Percentiles rank a stretch among this genome's conserved stretches.
Conservation (phyloP, 2,113 vertebrate genomes). For the Cavia porcellus region DNA sequence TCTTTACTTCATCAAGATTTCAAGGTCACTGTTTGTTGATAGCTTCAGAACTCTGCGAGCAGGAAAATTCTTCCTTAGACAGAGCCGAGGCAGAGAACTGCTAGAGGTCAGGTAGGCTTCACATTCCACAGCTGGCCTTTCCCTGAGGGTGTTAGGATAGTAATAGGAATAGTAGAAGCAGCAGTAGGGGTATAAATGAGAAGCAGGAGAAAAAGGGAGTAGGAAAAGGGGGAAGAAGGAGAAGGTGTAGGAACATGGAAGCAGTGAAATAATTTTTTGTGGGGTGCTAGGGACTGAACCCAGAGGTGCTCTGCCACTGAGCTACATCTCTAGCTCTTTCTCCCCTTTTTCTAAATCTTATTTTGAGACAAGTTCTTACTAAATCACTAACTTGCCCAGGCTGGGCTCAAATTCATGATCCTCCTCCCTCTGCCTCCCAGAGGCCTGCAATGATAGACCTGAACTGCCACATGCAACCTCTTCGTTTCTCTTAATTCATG, state of each 20-base stretch:
- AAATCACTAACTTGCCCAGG: neutral
- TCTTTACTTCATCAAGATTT: neutral
- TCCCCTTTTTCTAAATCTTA: neutral
- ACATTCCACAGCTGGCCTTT: neutral
- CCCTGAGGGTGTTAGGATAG: neutral
- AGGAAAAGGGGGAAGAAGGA: neutral
- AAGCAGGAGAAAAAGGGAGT: fast-evolving
- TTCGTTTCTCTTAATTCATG: neutral
- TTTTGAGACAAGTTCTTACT: neutral
- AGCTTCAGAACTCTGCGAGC: neutral
- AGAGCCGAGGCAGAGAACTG: neutral
- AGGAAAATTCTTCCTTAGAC: neutral
- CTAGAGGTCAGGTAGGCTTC: neutral
- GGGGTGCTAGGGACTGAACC: neutral
- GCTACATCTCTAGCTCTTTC: neutral
- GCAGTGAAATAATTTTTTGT: neutral
- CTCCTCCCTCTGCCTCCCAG: neutral
- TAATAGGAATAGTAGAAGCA: neutral
- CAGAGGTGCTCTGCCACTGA: neutral
- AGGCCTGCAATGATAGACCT: neutral
- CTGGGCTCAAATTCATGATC: neutral
- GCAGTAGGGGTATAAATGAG: fast-evolving
- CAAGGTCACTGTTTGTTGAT: neutral
- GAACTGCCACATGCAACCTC: neutral
- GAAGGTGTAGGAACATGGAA: neutral